Percentiles rank a stretch among this genome's conserved stretches.
Conservation (phyloP, 2,888 invertebrate genomes). For the Melieria picta region DNA sequence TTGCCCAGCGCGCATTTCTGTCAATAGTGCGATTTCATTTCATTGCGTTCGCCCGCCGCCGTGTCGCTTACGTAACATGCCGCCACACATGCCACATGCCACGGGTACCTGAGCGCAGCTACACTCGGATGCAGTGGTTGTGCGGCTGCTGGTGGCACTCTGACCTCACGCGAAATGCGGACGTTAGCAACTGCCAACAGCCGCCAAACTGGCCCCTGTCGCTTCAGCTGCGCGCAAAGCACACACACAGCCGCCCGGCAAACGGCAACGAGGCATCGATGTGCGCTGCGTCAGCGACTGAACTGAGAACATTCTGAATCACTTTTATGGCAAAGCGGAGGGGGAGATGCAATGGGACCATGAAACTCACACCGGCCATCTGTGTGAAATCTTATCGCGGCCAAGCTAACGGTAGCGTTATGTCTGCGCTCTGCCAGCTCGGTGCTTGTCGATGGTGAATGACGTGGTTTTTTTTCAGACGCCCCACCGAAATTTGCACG, state of each 20-base stretch:
- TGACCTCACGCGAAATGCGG: slow-evolving; percentile 20
- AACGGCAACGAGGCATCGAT: neutral
- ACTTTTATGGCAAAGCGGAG: too few species aligned
- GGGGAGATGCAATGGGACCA: too few species aligned
- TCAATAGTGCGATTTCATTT: slow-evolving; percentile 25
- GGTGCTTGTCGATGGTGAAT: too few species aligned
- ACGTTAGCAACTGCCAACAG: neutral
- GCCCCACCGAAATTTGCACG: too few species aligned
- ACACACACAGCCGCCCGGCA: neutral
- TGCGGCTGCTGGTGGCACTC: slow-evolving; percentile 5
- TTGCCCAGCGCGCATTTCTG: slow-evolving; percentile 9
- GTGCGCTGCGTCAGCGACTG: neutral
- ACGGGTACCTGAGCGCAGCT: neutral
- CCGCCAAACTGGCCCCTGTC: neutral
- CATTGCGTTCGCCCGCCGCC: slow-evolving; percentile 7
- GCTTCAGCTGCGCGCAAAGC: neutral
- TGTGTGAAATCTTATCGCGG: too few species aligned
- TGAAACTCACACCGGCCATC: too few species aligned
- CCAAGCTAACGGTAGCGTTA: too few species aligned
- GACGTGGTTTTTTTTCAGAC: too few species aligned
- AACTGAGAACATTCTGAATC: neutral
- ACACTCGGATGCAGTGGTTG: neutral
- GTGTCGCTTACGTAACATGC: slow-evolving; percentile 7
- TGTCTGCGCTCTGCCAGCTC: too few species aligned
- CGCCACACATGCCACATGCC: neutral